Conservation (phyloP, 2,888 invertebrate genomes). For the Luffia ferchaultella region DNA sequence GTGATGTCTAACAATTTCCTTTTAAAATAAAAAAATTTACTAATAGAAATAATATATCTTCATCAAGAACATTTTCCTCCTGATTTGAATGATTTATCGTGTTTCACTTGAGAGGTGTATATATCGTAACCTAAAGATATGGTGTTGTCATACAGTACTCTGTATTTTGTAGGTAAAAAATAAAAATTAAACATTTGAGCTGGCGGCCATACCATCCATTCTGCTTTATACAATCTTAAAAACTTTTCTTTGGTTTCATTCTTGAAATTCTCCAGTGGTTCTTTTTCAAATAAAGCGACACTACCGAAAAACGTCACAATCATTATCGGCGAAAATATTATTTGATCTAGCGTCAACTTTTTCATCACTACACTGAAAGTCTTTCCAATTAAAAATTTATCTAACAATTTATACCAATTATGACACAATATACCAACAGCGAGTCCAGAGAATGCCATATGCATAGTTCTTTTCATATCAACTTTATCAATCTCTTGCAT, state of each 20-base stretch:
- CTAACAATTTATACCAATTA: slow-evolving; percentile 87
- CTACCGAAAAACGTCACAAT: slow-evolving; percentile 84
- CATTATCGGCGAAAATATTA: slow-evolving; percentile 85
- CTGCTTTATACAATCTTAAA: slow-evolving; percentile 80
- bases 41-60: background rate
- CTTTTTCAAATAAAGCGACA: slow-evolving; percentile 76
- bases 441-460: slow-evolving; percentile 84
- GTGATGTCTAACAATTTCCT: background rate
- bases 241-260: slow-evolving; percentile 80
- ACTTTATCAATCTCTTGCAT: slow-evolving; percentile 67
- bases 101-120: slow-evolving; percentile 86
- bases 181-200: slow-evolving; percentile 94
- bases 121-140: slow-evolving; percentile 90
- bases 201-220: slow-evolving; percentile 95
- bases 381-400: slow-evolving; percentile 77
- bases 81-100: slow-evolving; percentile 32
- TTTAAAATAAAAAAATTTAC: background rate
- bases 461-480: slow-evolving; percentile 71
- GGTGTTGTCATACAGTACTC: slow-evolving; percentile 90
- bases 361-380: slow-evolving; percentile 73
- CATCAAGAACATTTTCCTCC: background rate
- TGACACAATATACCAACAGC: slow-evolving; percentile 86
- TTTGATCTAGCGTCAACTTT: slow-evolving; percentile 85
- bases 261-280: slow-evolving; percentile 69
- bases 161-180: slow-evolving; percentile 81